phyloP scores from a whole-genome alignment of 2,797 vertebrate species.

The Enteromius viviparus region DNA sequence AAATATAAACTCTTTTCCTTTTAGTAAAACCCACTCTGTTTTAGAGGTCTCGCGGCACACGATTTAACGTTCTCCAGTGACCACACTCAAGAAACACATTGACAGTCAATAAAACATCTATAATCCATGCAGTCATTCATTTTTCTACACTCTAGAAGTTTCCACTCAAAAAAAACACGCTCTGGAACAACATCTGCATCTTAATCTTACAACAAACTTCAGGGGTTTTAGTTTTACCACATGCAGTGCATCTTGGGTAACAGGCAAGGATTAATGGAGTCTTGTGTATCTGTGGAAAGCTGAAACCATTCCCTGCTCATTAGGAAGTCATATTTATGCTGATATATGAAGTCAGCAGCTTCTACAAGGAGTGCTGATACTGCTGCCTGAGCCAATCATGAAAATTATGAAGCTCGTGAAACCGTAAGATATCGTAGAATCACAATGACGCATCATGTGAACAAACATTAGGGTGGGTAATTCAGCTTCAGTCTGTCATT shows the following conservation, averaged over 20 bases:
- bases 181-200: background rate
- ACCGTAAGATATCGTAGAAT: constrained; percentile 9
- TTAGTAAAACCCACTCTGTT: constrained; percentile 20
- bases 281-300: constrained; percentile 6
- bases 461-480: background rate
- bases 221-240: background rate
- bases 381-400: background rate
- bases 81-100: background rate
- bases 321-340: constrained; percentile 15
- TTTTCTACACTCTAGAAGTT: background rate
- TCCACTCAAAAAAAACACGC: background rate
- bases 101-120: background rate
- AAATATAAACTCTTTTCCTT: constrained; percentile 33
- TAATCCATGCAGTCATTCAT: background rate
- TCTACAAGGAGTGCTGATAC: constrained; percentile 39
- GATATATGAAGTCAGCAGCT: constrained; percentile 38
- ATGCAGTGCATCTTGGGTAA: constrained; percentile 10
- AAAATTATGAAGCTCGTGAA: background rate
- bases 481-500: background rate
- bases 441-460: background rate
- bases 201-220: constrained; percentile 5
- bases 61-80: background rate
- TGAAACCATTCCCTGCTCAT: constrained; percentile 19
- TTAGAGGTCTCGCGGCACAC: background rate
- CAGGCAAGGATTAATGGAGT: background rate